phyloP scores from a whole-genome alignment of 1,140 invertebrate genomes.

The Rhagoletis zephyria region DNA sequence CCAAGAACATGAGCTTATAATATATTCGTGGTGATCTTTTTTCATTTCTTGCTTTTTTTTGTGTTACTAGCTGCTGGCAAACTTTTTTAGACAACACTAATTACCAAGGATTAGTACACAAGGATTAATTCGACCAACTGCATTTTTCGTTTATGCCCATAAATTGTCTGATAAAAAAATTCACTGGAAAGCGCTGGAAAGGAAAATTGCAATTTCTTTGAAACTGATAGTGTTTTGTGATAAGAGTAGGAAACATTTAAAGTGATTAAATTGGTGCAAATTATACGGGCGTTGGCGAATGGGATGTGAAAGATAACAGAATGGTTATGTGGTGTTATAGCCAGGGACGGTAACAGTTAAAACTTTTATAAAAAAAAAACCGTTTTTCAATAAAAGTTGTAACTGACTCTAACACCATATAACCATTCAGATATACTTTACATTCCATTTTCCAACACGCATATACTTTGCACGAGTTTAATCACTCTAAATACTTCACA shows the following conservation, averaged over 20 bases:
- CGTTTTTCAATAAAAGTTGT: too few species aligned
- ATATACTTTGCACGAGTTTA: too few species aligned
- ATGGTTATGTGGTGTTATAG: too few species aligned
- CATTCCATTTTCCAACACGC: too few species aligned
- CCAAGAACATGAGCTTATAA: not conserved
- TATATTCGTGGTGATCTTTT: conserved; percentile 2
- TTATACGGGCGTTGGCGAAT: not conserved
- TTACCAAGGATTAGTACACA: conserved; percentile 69
- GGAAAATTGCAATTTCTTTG: not conserved
- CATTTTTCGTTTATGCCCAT: not conserved
- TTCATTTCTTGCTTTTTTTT: not conserved
- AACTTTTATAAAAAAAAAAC: too few species aligned
- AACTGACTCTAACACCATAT: too few species aligned
- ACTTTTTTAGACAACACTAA: conserved; percentile 61
- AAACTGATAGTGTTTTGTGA: not conserved
- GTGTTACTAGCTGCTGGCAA: not conserved
- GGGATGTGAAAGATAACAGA: too few species aligned
- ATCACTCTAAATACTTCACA: too few species aligned
- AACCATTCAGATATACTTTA: too few species aligned
- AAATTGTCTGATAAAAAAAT: not conserved
- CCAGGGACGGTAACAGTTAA: too few species aligned
- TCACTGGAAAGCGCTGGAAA: not conserved
- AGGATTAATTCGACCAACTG: not conserved
- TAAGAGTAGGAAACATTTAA: not conserved
- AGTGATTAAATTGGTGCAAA: not conserved